phyloP scores from a whole-genome alignment of 2,888 invertebrate species.

The Hemistola chrysoprasaria region DNA sequence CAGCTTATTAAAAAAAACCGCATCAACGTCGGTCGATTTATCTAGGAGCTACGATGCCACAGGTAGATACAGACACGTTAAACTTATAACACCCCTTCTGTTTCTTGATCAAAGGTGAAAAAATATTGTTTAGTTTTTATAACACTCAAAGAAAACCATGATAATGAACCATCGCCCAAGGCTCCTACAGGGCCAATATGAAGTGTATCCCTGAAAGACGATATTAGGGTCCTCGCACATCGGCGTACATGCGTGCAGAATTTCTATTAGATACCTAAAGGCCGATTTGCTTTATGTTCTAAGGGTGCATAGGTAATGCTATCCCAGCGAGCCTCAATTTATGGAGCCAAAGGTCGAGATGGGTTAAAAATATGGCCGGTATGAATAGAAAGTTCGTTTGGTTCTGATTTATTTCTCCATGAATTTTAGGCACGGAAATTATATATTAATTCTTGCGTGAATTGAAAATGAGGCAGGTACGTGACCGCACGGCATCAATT shows the following conservation, averaged over 20 bases:
- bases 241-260: slow-evolving; percentile 57
- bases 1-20: too few species aligned
- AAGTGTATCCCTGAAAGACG: slow-evolving; percentile 56
- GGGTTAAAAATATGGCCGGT: slow-evolving; percentile 8
- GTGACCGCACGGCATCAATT: too few species aligned
- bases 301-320: slow-evolving; percentile 21
- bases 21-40: too few species aligned
- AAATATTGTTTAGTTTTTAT: slow-evolving; percentile 15
- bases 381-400: slow-evolving; percentile 8
- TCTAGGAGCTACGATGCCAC: too few species aligned
- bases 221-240: slow-evolving; percentile 65
- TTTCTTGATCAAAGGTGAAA: too few species aligned
- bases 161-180: slow-evolving; percentile 36
- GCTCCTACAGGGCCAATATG: slow-evolving; percentile 50
- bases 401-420: slow-evolving; percentile 8
- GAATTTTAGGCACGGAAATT: not conserved
- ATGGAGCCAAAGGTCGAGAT: slow-evolving; percentile 2
- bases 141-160: slow-evolving; percentile 26
- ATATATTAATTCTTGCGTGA: not conserved
- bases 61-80: not conserved
- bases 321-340: slow-evolving; percentile 16
- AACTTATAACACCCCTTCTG: slow-evolving; percentile 1
- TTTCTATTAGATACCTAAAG: slow-evolving; percentile 68
- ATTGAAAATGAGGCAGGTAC: too few species aligned
- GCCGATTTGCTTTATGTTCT: slow-evolving; percentile 64